Evolutionary conservation across 30 jellyfish, hydroid and myxozoan species (phyloP).

Genomic region (Mastigias papua): DNA sequence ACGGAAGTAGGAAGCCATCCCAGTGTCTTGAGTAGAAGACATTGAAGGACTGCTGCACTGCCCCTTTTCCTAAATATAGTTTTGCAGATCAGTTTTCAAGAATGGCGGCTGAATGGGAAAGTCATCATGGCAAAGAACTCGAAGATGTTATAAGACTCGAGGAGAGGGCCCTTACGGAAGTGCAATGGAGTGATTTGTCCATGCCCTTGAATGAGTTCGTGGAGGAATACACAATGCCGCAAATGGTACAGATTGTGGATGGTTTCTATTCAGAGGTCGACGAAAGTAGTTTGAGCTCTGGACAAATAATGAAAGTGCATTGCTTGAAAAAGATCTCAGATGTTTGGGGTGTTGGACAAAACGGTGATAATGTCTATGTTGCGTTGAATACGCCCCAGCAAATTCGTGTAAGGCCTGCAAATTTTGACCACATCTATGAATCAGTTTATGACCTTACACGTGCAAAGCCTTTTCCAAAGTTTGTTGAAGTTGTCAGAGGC

Average conservation of each 20-base stretch:
- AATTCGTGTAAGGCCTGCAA: constrained; percentile 65
- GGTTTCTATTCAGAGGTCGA: constrained; percentile 91
- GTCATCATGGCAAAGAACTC: constrained; percentile 33
- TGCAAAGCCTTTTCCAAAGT: constrained; percentile 88
- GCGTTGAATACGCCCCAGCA: constrained; percentile 77
- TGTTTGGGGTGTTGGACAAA: constrained; percentile 65
- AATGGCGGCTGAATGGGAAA: constrained; percentile 1
- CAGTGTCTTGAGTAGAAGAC: too few relatives aligned
- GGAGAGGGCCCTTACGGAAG: constrained; percentile 33
- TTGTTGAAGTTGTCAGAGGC: constrained; percentile 90
- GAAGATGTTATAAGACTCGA: constrained; percentile 15
- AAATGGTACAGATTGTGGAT: constrained; percentile 85
- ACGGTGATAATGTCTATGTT: constrained; percentile 78
- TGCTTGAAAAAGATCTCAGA: constrained; percentile 68
- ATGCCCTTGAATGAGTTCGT: constrained; percentile 73
- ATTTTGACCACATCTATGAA: constrained; percentile 56
- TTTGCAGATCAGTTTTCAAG: too few relatives aligned
- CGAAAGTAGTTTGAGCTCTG: constrained; percentile 92
- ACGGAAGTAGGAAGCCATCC: too few relatives aligned
- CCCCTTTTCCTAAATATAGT: too few relatives aligned
- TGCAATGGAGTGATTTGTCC: constrained; percentile 93
- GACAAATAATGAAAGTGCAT: constrained; percentile 90
- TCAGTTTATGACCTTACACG: constrained; percentile 80
- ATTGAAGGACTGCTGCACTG: too few relatives aligned
- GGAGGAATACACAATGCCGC: constrained; percentile 80